These are phyloP conservation scores for Halocaridina rubra DNA, from an alignment of 2,888 invertebrate genomes.

Conservation along the genomic window DNA sequence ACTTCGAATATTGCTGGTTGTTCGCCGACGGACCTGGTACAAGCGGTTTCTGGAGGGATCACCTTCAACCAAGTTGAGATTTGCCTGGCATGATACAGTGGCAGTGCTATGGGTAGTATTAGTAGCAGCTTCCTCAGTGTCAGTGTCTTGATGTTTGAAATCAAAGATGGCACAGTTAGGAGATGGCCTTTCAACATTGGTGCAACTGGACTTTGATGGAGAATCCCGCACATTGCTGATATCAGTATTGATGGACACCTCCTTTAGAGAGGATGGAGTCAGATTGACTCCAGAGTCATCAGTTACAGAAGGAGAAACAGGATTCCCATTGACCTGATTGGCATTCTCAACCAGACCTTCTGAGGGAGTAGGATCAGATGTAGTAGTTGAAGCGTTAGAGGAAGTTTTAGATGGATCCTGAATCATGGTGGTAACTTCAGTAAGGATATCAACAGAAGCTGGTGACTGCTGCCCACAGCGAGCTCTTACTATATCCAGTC, in stretches of 20 bases:
- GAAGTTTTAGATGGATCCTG: conserved; percentile 28
- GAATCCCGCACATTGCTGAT: conserved; percentile 33
- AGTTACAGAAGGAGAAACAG: conserved; percentile 15
- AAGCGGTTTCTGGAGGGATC: conserved; percentile 50
- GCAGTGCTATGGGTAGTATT: conserved; percentile 31
- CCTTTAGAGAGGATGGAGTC: conserved; percentile 1
- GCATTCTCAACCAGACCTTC: conserved; percentile 22
- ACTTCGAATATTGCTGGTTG: conserved; percentile 19
- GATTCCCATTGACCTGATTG: conserved; percentile 29
- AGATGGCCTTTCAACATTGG: conserved; percentile 75
- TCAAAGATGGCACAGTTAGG: conserved; percentile 84
- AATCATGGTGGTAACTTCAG: conserved; percentile 23
- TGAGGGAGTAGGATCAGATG: neutral
- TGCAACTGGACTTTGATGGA: conserved; percentile 68
- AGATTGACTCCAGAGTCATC: conserved; percentile 36
- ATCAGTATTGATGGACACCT: conserved; percentile 9
- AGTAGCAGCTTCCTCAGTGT: conserved; percentile 76
- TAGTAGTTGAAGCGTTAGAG: conserved; percentile 1
- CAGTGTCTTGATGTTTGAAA: conserved; percentile 87
- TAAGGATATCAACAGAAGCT: neutral
- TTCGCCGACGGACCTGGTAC: conserved; percentile 39
- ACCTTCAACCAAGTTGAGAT: conserved; percentile 53
- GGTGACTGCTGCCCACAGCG: conserved; percentile 22
- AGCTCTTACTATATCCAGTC: conserved; percentile 44
- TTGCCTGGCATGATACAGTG: conserved; percentile 44